Base-by-base conservation (phyloP, 2,113 vertebrate species). In the Neodon shergylaensis region DNA sequence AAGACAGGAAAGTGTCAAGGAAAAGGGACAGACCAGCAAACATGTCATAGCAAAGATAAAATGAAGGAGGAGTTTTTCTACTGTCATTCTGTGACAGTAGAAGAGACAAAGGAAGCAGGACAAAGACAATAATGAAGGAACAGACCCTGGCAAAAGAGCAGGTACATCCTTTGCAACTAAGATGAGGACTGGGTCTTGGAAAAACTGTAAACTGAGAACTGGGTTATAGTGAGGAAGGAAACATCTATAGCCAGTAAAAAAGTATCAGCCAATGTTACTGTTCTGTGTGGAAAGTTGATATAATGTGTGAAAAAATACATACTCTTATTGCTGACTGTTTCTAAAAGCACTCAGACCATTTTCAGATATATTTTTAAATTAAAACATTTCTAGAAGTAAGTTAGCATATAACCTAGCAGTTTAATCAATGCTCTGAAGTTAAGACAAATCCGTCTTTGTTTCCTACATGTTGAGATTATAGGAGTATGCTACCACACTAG, bases 361-460 rank as follows among this genome's bases (percentile, higher is more conserved):
- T 85, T 19, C 47, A 73, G 49, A 7, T 66, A 36, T 65, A 52
- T 63, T 72, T 96, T 70, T 24, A 74, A 76, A 74, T 63, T 81
- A 44, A 39, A 16, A 93, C 31, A 22, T 89, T 72, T 90, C 36
- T 61, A 42, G 78, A 94, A 91, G 73, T 44, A 28, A 89, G 54
- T 63, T 21, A 70, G 28, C 13, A 58, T 76, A 81, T 33, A 93
- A 95, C 78, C 92, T 79, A 97, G 98, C 93, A 95, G 87, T 19
- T 96, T 79, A 85, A 86, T 91, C 88, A 97, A 95, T 78, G 39
- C 16, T 24, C 21, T 9, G 63, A 84, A 65, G 7, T 83, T 42
- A 19, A 65, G 26, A 24, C 26, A 65, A 84, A 28, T 24, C 54
- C 4, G 26, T 14, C 39, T 63, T 42, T 84, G 39, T 14, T 44